These are phyloP conservation scores for Clarias macrocephalus DNA, from an alignment of 2,113 vertebrate species.

Conservation along the genomic window DNA sequence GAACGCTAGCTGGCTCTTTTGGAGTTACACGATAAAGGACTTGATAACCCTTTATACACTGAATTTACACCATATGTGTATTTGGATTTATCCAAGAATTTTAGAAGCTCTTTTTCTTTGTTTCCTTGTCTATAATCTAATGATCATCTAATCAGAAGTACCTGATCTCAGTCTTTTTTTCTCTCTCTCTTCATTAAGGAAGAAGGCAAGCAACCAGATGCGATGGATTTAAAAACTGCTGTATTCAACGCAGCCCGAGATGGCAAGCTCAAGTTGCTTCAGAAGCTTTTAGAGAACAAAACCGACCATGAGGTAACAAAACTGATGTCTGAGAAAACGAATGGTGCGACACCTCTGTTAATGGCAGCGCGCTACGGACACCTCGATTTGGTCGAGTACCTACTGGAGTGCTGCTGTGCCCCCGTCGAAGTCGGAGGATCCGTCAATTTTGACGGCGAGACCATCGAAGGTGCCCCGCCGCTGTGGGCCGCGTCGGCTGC, in stretches of 20 bases:
- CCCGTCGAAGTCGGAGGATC: constrained; percentile 91
- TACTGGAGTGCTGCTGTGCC: constrained; percentile 91
- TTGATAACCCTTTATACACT: background rate
- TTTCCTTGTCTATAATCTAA: background rate
- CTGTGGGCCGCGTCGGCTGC: constrained; percentile 95
- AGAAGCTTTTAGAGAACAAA: constrained; percentile 93
- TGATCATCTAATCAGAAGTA: background rate
- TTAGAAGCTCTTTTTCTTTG: background rate
- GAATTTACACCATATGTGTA: background rate
- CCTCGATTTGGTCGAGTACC: constrained; percentile 93
- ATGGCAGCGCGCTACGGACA: constrained; percentile 97
- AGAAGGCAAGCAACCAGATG: constrained; percentile 23
- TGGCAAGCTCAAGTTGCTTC: constrained; percentile 92
- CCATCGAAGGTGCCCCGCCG: constrained; percentile 94
- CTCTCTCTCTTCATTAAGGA: constrained; percentile 8
- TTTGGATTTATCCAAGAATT: background rate
- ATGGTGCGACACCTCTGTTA: constrained; percentile 92
- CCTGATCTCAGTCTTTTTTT: background rate
- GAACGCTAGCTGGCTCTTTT: too few species aligned
- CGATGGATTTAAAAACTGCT: constrained; percentile 97
- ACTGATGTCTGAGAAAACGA: constrained; percentile 91
- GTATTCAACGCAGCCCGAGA: constrained; percentile 97
- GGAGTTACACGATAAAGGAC: background rate
- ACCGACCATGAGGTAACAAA: constrained; percentile 85
- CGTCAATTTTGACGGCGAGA: constrained; percentile 96